Conservation (phyloP, 2,797 vertebrate species). For the Gouania willdenowi region DNA sequence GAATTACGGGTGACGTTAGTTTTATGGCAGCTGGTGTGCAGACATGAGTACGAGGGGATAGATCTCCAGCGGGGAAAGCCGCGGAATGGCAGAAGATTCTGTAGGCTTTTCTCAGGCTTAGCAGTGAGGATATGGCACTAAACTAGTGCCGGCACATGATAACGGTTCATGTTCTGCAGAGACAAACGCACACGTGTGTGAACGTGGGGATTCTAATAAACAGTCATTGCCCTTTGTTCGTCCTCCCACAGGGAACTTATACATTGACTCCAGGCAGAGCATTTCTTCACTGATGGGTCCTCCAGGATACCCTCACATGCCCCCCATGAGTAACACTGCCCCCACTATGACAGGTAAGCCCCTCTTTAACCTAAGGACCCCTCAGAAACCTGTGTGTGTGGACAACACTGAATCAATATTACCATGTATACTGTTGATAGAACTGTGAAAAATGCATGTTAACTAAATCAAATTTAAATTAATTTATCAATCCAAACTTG, state of each 20-base stretch:
- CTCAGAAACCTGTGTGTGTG: slow-evolving; percentile 3
- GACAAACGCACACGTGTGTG: slow-evolving; percentile 18
- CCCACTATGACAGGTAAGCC: slow-evolving; percentile 78
- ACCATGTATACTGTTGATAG: too few species aligned
- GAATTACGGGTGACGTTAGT: slow-evolving; percentile 22
- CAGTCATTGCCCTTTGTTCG: slow-evolving; percentile 40
- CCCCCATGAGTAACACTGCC: slow-evolving; percentile 77
- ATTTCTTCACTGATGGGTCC: slow-evolving; percentile 83
- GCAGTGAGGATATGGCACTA: slow-evolving; percentile 16
- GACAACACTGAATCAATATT: too few species aligned
- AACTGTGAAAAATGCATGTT: too few species aligned
- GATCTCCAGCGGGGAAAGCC: slow-evolving; percentile 18
- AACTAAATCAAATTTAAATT: too few species aligned
- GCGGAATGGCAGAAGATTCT: slow-evolving; percentile 16
- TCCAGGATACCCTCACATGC: slow-evolving; percentile 82
- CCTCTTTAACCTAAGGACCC: slow-evolving; percentile 11
- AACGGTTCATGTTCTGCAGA: slow-evolving; percentile 23
- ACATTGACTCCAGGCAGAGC: slow-evolving; percentile 85
- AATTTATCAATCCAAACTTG: too few species aligned
- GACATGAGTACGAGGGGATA: neutral
- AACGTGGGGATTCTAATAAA: slow-evolving; percentile 22
- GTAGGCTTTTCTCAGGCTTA: slow-evolving; percentile 17
- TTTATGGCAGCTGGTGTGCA: slow-evolving; percentile 7
- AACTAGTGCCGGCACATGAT: too few species aligned
- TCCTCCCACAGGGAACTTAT: slow-evolving; percentile 77